Evolutionary conservation across 2,888 invertebrate species (phyloP).

Genomic region (Melinaea menophilus): DNA sequence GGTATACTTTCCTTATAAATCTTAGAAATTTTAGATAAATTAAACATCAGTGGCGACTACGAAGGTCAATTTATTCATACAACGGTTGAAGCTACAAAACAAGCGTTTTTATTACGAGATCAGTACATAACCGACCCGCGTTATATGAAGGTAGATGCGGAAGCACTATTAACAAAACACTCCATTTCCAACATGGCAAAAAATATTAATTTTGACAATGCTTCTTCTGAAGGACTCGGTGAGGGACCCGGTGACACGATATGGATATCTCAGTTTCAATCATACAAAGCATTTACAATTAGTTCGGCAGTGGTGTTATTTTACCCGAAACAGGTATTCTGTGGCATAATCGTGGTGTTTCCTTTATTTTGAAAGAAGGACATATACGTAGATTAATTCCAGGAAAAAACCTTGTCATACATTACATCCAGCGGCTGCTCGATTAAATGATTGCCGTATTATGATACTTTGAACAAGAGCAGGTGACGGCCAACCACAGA

Average conservation of each 20-base stretch:
- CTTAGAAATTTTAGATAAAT: conserved; percentile 59
- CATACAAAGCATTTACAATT: conserved; percentile 63
- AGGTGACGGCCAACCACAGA: conserved; percentile 68
- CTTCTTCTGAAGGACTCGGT: conserved; percentile 41
- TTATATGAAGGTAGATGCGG: conserved; percentile 54
- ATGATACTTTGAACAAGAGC: conserved; percentile 66
- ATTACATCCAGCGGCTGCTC: conserved; percentile 63
- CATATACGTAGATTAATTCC: conserved; percentile 41
- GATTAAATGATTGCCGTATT: conserved; percentile 60
- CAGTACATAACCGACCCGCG: conserved; percentile 60
- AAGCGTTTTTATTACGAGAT: conserved; percentile 49
- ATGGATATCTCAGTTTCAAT: conserved; percentile 70
- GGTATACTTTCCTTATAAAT: conserved; percentile 60
- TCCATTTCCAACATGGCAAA: conserved; percentile 49
- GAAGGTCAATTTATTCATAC: conserved; percentile 36
- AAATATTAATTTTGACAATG: conserved; percentile 45
- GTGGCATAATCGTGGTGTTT: conserved; percentile 64
- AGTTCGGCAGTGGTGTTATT: conserved; percentile 60
- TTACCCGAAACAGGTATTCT: conserved; percentile 64
- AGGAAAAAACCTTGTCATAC: conserved; percentile 65
- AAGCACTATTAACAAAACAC: conserved; percentile 17
- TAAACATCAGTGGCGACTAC: conserved; percentile 54
- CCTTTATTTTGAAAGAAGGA: conserved; percentile 48
- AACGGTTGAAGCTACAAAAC: conserved; percentile 51
- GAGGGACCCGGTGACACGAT: conserved; percentile 65